These are phyloP conservation scores for Graptemys geographica DNA, from an alignment of 2,797 vertebrate genomes.

Conservation along the genomic window DNA sequence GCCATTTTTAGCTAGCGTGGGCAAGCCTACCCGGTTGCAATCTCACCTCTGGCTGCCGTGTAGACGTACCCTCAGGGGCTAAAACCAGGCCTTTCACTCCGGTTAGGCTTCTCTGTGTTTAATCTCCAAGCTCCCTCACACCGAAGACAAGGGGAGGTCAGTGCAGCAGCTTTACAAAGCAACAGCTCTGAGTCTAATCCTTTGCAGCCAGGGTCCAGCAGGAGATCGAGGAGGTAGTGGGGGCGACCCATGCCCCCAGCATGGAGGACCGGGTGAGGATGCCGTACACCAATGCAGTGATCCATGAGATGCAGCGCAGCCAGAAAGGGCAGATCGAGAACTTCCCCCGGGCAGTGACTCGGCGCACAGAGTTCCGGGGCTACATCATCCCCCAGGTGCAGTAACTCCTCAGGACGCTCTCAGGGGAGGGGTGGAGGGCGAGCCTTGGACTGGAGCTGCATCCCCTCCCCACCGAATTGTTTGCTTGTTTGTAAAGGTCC, in stretches of 20 bases:
- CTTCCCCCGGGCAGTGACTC: neutral
- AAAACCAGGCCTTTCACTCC: rapidly evolving
- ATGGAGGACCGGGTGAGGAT: constrained; percentile 54
- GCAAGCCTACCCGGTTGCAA: no score
- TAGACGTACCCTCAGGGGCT: no score
- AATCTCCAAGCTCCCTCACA: rapidly evolving
- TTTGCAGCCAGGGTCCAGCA: constrained; percentile 57
- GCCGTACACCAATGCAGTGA: constrained; percentile 52
- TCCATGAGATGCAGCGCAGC: constrained; percentile 65
- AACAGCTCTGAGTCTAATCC: rapidly evolving
- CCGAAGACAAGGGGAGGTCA: neutral
- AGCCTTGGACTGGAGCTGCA: rapidly evolving
- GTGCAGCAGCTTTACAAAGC: rapidly evolving
- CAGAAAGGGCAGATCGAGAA: constrained; percentile 4
- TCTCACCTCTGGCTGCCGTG: no score
- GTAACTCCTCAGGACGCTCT: rapidly evolving
- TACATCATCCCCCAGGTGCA: constrained; percentile 55
- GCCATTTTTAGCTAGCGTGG: no score
- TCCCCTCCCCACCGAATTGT: neutral
- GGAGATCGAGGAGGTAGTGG: constrained; percentile 27
- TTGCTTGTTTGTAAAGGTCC: neutral
- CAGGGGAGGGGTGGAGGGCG: rapidly evolving
- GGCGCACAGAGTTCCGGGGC: constrained; percentile 30
- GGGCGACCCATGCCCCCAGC: neutral
- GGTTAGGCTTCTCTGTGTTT: neutral